phyloP scores from a whole-genome alignment of 1,140 invertebrate species.

The Globodera rostochiensis region DNA sequence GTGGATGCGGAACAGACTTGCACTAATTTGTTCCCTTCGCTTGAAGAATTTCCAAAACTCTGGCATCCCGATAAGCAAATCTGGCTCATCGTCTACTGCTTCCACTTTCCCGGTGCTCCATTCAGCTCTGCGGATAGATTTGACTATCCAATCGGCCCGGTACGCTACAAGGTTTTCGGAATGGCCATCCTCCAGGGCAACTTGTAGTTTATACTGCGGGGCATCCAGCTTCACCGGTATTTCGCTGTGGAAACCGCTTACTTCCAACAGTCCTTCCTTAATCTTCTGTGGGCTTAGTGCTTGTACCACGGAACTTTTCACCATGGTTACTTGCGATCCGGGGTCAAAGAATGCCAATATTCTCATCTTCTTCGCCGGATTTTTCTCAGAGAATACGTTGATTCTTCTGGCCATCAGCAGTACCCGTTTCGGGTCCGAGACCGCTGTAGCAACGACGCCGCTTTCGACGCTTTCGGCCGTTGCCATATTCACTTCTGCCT shows the following conservation, averaged over 20 bases:
- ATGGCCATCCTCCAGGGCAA: background rate
- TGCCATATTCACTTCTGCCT: no score
- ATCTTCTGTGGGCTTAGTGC: background rate
- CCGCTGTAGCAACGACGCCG: background rate
- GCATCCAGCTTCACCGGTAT: background rate
- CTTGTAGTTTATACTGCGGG: background rate
- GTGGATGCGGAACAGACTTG: background rate
- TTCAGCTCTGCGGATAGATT: background rate
- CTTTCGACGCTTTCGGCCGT: background rate
- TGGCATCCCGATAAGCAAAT: slow-evolving; percentile 8
- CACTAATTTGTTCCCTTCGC: background rate
- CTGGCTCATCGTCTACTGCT: background rate
- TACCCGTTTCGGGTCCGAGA: slow-evolving; percentile 4
- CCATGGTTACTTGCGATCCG: background rate
- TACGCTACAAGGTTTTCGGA: slow-evolving; percentile 10
- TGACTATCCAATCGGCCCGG: background rate
- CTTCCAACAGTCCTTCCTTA: background rate
- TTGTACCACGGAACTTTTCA: background rate
- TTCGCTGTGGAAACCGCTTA: background rate
- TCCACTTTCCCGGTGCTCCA: slow-evolving; percentile 1
- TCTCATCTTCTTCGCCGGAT: background rate
- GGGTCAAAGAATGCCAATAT: slow-evolving; percentile 11
- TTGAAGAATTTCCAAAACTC: slow-evolving; percentile 9
- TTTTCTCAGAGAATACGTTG: background rate
- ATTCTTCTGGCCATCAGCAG: background rate